Percentiles rank a stretch among this genome's conserved stretches.
Conservation (phyloP, 2,888 invertebrate species). For the Cephus rjabovi region DNA sequence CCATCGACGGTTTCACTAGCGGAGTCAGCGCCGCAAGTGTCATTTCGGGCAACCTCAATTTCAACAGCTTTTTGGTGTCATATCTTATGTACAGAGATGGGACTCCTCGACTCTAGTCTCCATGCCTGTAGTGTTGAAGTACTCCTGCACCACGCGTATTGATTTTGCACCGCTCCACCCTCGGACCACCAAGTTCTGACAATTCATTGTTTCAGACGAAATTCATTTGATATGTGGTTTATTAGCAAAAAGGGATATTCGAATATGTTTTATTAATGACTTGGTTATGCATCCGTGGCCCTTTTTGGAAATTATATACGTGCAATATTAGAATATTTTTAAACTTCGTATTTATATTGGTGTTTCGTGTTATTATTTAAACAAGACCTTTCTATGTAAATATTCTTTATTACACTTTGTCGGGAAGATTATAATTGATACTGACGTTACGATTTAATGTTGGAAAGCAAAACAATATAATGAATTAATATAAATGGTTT, state of each 20-base stretch:
- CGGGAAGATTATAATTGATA: neutral
- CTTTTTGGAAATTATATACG: neutral
- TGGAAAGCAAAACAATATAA: neutral
- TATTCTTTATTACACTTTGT: no score
- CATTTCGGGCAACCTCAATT: no score
- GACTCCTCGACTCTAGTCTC: no score
- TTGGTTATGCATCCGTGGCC: neutral
- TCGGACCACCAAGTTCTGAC: constrained; percentile 22
- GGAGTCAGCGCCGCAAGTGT: no score
- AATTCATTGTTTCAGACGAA: neutral
- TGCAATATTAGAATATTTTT: neutral
- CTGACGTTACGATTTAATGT: neutral
- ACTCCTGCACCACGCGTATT: constrained; percentile 40
- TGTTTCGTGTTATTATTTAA: neutral
- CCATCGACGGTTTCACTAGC: no score
- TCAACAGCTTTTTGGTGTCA: no score
- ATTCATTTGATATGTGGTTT: neutral
- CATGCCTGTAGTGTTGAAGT: neutral
- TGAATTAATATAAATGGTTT: neutral
- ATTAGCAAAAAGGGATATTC: neutral
- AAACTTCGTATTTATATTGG: neutral
- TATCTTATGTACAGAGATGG: no score
- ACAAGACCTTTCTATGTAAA: no score
- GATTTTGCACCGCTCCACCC: constrained; percentile 46
- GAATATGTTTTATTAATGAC: neutral